These are phyloP conservation scores for Arothron firmamentum DNA, from an alignment of 2,113 vertebrate genomes.

Conservation along the genomic window DNA sequence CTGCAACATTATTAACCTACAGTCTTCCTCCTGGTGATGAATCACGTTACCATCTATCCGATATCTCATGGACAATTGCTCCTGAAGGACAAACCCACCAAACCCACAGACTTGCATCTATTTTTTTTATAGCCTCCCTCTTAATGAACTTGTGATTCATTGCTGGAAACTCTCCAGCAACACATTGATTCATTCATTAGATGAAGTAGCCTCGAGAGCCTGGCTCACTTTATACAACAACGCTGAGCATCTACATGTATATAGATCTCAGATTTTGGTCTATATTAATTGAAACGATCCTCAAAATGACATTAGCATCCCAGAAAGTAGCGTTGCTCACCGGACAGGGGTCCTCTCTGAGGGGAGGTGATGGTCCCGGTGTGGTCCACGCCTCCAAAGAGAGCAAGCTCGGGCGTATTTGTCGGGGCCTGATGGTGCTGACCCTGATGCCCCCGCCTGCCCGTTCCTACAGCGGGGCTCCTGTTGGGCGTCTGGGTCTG, in stretches of 20 bases:
- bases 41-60: conserved; percentile 27
- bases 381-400: conserved; percentile 89
- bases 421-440: conserved; percentile 73
- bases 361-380: conserved; percentile 81
- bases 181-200: conserved; percentile 46
- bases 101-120: not conserved
- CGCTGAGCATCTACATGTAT: too few species aligned
- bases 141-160: conserved; percentile 33
- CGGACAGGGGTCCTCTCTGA: conserved; percentile 76
- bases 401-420: conserved; percentile 74
- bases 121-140: conserved; percentile 18
- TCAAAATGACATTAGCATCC: not conserved
- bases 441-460: conserved; percentile 75
- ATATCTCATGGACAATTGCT: conserved; percentile 1
- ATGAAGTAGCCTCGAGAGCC: not conserved
- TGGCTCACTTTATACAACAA: too few species aligned
- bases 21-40: not conserved
- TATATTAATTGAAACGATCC: too few species aligned
- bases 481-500: conserved; percentile 86
- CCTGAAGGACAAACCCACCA: conserved; percentile 41
- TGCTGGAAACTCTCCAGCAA: conserved; percentile 18
- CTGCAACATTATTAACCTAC: conserved; percentile 5
- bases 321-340: conserved; percentile 36
- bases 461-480: conserved; percentile 75
- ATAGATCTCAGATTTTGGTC: too few species aligned